Percentiles rank a stretch among this genome's conserved stretches.
phyloP scores from a whole-genome alignment of 2,113 vertebrate genomes.

The Vombatus ursinus region DNA sequence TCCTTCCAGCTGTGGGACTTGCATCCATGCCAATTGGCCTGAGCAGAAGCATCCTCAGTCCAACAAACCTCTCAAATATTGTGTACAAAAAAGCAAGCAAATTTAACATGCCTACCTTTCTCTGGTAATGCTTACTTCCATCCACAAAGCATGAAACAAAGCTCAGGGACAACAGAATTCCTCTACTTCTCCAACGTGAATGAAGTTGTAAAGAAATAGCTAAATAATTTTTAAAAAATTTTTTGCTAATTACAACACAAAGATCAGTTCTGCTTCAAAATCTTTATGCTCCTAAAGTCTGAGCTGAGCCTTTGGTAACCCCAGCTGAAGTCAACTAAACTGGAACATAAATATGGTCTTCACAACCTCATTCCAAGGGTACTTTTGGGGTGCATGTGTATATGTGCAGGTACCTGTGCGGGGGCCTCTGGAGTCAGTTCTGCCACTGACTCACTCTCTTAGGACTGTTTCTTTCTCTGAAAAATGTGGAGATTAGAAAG shows the following conservation, averaged over 20 bases:
- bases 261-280: neutral
- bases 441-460: too few relatives aligned
- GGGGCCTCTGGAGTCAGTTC: too few relatives aligned
- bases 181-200: neutral
- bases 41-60: neutral
- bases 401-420: too few relatives aligned
- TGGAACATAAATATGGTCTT: conserved; percentile 2
- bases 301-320: too few relatives aligned
- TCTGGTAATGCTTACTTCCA: neutral
- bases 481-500: too few relatives aligned
- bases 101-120: neutral
- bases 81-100: neutral
- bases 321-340: neutral
- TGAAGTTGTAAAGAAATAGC: neutral
- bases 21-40: neutral
- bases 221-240: neutral
- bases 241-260: neutral
- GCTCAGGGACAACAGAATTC: neutral
- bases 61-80: neutral
- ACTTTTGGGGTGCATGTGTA: neutral
- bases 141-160: neutral
- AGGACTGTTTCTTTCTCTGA: too few relatives aligned
- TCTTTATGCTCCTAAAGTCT: neutral
- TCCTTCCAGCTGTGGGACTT: neutral
- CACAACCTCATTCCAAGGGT: conserved; percentile 18